Evolutionary conservation across 2,888 invertebrate species (phyloP).

Genomic region (Julus scandinavius): DNA sequence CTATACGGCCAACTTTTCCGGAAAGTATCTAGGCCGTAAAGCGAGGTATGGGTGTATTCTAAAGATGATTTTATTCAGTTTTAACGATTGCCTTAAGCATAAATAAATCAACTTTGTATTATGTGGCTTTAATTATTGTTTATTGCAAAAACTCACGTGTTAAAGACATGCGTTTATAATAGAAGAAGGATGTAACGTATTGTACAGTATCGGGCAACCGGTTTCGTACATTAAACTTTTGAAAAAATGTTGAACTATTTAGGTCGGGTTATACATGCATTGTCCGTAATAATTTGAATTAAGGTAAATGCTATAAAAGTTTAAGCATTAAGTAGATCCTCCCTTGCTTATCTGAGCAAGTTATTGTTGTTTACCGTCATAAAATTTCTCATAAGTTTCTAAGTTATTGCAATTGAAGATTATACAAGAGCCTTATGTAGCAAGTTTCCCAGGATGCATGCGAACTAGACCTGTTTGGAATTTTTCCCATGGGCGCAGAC

Average conservation of each 20-base stretch:
- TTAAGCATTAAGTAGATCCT: conserved; percentile 13
- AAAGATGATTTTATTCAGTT: too few species aligned
- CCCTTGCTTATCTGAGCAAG: not conserved
- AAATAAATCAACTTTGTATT: not conserved
- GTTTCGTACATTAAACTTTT: too few species aligned
- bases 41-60: too few species aligned
- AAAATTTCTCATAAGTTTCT: not conserved
- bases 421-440: not conserved
- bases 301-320: not conserved
- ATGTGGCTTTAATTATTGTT: not conserved
- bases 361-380: conserved; percentile 2
- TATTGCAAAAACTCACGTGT: conserved; percentile 14
- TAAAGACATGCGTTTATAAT: not conserved
- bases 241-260: not conserved
- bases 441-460: not conserved
- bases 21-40: too few species aligned
- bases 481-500: conserved; percentile 21
- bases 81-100: too few species aligned
- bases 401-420: conserved; percentile 4
- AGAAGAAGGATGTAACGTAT: not conserved
- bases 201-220: not conserved
- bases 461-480: not conserved
- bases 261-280: not conserved
- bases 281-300: not conserved
- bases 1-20: too few species aligned